phyloP scores from a whole-genome alignment of 2,888 invertebrate species.

The Cosmia trapezina region DNA sequence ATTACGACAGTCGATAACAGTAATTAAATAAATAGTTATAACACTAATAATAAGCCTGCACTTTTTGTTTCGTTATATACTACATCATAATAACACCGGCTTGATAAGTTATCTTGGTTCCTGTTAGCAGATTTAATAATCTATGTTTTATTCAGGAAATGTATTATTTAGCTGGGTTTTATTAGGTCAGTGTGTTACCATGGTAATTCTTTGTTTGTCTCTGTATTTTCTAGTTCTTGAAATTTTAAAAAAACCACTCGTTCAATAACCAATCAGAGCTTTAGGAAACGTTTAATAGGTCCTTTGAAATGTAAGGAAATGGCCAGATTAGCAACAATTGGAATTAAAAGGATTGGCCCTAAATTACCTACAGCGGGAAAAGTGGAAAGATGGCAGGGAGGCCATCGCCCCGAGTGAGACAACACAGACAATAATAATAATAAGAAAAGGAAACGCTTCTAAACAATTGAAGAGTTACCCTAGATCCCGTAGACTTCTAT shows the following conservation, averaged over 20 bases:
- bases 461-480: not conserved
- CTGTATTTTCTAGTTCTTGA: not conserved
- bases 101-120: slow-evolving; percentile 56
- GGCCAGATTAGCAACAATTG: not conserved
- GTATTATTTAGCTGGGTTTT: slow-evolving; percentile 7
- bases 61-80: slow-evolving; percentile 24
- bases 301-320: not conserved
- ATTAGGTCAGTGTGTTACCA: slow-evolving; percentile 27
- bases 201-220: slow-evolving; percentile 3
- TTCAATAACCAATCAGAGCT: not conserved
- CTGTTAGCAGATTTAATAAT: slow-evolving; percentile 37
- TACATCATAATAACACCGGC: slow-evolving; percentile 1
- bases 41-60: slow-evolving; percentile 24
- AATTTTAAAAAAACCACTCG: not conserved
- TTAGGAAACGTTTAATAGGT: not conserved
- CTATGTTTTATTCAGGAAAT: slow-evolving; percentile 31
- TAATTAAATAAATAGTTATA: slow-evolving; percentile 43
- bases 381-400: not conserved
- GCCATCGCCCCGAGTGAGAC: not conserved
- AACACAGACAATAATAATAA: not conserved
- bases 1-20: slow-evolving; percentile 27
- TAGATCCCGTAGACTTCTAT: not conserved
- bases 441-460: not conserved
- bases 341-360: not conserved
- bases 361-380: too few species aligned